Conservation (phyloP, 2,888 invertebrate genomes). For the Zhengitettix transpicula region DNA sequence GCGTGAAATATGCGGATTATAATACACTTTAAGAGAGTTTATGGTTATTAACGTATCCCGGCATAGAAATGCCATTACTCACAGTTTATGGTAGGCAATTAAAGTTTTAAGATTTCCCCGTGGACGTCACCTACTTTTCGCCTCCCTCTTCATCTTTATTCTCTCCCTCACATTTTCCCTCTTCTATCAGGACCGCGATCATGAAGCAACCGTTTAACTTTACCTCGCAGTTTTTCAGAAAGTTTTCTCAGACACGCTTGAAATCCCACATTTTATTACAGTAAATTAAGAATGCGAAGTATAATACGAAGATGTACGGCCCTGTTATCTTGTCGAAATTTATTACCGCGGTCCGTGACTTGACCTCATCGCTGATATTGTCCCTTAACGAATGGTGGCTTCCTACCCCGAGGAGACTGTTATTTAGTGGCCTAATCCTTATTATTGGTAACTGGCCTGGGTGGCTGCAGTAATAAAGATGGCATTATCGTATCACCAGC, state of each 20-base stretch:
- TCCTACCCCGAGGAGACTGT: neutral
- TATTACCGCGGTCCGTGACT: neutral
- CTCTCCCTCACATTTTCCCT: neutral
- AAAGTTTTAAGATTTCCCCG: neutral
- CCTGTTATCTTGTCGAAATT: neutral
- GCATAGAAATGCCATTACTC: neutral
- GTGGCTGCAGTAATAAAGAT: neutral
- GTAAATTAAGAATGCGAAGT: neutral
- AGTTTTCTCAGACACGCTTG: too few species aligned
- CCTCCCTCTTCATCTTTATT: neutral
- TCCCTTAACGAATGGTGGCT: neutral
- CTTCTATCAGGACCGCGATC: neutral
- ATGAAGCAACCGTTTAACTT: neutral
- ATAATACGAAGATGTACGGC: neutral
- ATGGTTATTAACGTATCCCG: neutral
- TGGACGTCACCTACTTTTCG: neutral
- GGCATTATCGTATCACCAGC: neutral
- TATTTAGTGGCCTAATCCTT: neutral
- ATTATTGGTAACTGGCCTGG: neutral
- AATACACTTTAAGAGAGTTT: neutral
- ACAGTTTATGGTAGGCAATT: neutral
- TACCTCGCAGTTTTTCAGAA: too few species aligned
- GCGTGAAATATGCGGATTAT: neutral
- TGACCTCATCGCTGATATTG: too few species aligned
- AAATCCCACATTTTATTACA: neutral